Evolutionary conservation across 2,888 invertebrate genomes (phyloP).

Genomic region (Ommatoiulus sabulosus): DNA sequence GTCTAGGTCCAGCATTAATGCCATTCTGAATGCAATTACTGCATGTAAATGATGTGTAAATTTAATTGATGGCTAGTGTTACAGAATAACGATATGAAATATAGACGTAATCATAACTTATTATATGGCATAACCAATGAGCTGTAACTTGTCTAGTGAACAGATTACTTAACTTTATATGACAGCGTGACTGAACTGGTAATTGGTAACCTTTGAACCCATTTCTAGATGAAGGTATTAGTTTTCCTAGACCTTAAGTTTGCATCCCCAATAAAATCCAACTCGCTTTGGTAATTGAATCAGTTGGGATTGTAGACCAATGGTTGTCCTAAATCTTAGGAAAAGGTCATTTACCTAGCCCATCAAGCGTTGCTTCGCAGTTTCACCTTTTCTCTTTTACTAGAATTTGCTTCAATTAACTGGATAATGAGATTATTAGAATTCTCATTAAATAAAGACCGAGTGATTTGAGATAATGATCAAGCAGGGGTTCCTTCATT

Average conservation of each 20-base stretch:
- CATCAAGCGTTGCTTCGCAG: not conserved
- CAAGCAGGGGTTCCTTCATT: conserved; percentile 34
- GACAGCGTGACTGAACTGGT: too few relatives aligned
- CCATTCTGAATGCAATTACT: too few relatives aligned
- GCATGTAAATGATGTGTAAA: too few relatives aligned
- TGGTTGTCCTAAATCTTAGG: not conserved
- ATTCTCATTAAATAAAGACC: conserved; percentile 49
- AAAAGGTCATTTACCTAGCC: not conserved
- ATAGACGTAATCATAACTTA: too few relatives aligned
- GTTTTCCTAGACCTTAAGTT: not conserved
- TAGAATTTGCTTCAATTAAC: conserved; percentile 47
- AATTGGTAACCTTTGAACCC: not conserved
- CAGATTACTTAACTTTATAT: too few relatives aligned
- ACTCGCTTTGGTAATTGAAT: not conserved
- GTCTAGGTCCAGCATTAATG: too few relatives aligned
- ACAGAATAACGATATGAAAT: too few relatives aligned
- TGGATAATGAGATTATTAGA: conserved; percentile 45
- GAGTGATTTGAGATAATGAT: conserved; percentile 45
- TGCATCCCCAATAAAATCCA: not conserved
- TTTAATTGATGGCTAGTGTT: too few relatives aligned
- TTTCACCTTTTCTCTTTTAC: conserved; percentile 42
- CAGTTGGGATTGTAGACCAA: conserved; percentile 11
- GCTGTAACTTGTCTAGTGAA: too few relatives aligned
- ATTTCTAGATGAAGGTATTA: not conserved
- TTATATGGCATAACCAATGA: too few relatives aligned